Evolutionary conservation across 2,888 invertebrate genomes (phyloP), one percentile per base, ranked within the genome.

Genomic region (Plusia festucae): DNA sequence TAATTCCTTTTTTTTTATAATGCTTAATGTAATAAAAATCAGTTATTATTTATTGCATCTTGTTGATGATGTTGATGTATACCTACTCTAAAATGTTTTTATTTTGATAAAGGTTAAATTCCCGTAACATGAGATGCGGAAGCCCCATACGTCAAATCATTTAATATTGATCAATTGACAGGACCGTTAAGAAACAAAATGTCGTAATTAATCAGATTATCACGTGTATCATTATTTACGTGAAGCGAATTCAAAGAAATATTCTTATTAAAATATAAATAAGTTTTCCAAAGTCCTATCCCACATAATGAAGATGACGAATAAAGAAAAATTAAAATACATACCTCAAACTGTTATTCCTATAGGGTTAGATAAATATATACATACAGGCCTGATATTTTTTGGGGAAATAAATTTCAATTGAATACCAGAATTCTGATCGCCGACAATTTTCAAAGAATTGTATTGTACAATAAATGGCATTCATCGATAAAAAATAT

Each of bases 161-260:
- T 88, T 86, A 88, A 87, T 88, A 86, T 83, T 86, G 82, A 86
- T 84, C 87, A 84, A 63, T 60, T 74, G 85, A 82, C 83, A 83
- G 58, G 66, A 64, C 84, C 85, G 84, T 85, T 85, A 85, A 64
- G 64, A 74, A n/a, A 76, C 77, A 82, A 82, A 81, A 82, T 79
- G 62, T 70, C 70, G 66, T 60, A 74, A 72, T 76, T 73, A 82
- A 77, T 76, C 68, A 76, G 66, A 76, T 61, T 75, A 72, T 68
- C 57, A 51, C 52, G 3, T 61, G 53, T 22, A n/a, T 16, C 6
- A 30, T 20, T 22, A 16, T 7, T 30, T n/a, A 5, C 24, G 7
- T 15, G 18, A 49, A 49, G 49, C 5, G 7, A 24, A 22, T 46
- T 46, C 15, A 16, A 46, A 16, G 18, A 18, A 16, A 16, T 16